Evolutionary conservation across 2,888 invertebrate genomes (phyloP).

Genomic region (Trachelus stipa): DNA sequence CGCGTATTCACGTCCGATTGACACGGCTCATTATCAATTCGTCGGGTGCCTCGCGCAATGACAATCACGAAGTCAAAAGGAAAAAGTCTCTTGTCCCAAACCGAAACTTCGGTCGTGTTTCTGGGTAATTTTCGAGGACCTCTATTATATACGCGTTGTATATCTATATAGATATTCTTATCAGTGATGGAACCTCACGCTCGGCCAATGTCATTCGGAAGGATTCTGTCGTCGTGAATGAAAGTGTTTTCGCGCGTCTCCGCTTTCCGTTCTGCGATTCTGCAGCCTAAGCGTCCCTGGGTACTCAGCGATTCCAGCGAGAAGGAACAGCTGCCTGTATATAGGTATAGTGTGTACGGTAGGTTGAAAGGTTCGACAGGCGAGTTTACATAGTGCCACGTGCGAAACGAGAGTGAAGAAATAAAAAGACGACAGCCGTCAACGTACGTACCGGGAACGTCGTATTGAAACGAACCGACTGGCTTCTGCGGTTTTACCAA

Average conservation of each 20-base stretch:
- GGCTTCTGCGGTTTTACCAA: conserved; percentile 55
- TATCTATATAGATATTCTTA: not conserved
- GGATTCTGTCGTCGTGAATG: not conserved
- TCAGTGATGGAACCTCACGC: not conserved
- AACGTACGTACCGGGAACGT: conserved; percentile 21
- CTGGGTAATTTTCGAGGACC: not conserved
- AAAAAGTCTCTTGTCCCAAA: not conserved
- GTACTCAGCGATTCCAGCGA: not conserved
- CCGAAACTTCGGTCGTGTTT: not conserved
- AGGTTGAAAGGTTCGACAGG: not conserved
- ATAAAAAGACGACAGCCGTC: conserved; percentile 39
- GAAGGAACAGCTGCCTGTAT: not conserved
- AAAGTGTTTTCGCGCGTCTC: not conserved
- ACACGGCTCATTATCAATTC: not conserved
- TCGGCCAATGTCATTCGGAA: not conserved
- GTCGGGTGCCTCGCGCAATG: not conserved
- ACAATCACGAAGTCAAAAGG: not conserved
- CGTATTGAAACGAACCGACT: conserved; percentile 51
- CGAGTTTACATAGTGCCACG: not conserved
- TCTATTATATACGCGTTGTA: too few relatives aligned
- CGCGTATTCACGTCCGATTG: not conserved
- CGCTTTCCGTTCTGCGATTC: not conserved
- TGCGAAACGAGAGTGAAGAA: conserved; percentile 30
- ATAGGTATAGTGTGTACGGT: not conserved
- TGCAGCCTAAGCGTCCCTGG: not conserved